phyloP scores from a whole-genome alignment of 2,113 vertebrate genomes.

The Cochlearius cochlearius region DNA sequence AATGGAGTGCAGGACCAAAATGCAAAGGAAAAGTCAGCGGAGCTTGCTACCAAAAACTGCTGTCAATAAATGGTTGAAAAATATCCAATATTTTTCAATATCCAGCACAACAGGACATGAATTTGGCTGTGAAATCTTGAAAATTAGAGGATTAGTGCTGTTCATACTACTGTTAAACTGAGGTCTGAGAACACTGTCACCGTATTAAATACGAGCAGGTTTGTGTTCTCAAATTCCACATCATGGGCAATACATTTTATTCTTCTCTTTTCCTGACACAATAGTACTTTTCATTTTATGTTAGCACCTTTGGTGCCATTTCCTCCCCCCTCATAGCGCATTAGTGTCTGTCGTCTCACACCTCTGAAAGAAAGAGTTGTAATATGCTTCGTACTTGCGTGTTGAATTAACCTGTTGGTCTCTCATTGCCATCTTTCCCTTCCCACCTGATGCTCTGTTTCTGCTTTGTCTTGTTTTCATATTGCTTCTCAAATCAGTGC shows the following conservation, averaged over 20 bases:
- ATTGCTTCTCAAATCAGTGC: not conserved
- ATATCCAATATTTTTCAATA: too few species aligned
- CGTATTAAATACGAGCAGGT: not conserved
- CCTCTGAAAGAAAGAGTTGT: not conserved
- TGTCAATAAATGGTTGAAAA: not conserved
- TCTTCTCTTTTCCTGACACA: not conserved
- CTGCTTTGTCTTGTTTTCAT: not conserved
- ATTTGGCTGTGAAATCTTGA: not conserved
- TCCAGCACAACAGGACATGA: not conserved
- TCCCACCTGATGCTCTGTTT: not conserved
- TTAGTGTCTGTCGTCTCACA: not conserved
- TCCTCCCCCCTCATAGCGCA: not conserved
- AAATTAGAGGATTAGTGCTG: not conserved
- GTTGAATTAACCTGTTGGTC: not conserved
- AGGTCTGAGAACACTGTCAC: not conserved
- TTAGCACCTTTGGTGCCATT: not conserved
- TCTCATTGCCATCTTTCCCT: not conserved
- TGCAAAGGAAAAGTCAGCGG: not conserved
- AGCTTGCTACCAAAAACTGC: not conserved
- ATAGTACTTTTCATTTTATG: not conserved
- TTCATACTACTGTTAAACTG: not conserved
- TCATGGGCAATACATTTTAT: not conserved
- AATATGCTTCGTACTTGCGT: not conserved
- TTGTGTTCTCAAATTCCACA: not conserved
- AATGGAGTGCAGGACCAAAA: not conserved